A percentile compares a stretch with the other conserved stretches of the same genome.
These are phyloP conservation scores for Byasa hedistus DNA, from an alignment of 2,888 invertebrate genomes.

Conservation along the genomic window DNA sequence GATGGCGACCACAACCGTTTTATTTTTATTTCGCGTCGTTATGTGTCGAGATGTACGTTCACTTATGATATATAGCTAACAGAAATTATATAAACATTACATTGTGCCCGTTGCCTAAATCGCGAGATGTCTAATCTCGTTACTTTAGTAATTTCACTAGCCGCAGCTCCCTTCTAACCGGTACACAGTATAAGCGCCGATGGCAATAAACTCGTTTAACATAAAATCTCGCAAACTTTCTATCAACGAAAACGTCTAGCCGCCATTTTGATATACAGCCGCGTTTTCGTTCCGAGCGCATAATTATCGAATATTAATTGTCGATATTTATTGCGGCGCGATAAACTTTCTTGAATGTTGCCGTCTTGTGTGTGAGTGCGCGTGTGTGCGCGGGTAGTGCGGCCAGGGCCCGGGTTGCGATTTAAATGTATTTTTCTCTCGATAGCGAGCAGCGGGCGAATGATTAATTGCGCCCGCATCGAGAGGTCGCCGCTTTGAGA, in stretches of 20 bases:
- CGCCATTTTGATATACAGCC: slow-evolving; percentile 37
- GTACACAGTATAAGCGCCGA: too few species aligned
- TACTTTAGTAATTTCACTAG: too few species aligned
- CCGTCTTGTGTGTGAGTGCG: slow-evolving; percentile 28
- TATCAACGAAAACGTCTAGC: slow-evolving; percentile 44
- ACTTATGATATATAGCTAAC: too few species aligned
- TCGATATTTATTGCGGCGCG: slow-evolving; percentile 47
- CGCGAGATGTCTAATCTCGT: too few species aligned
- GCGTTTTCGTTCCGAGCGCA: slow-evolving; percentile 46
- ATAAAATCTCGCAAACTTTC: slow-evolving; percentile 28
- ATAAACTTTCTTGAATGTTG: slow-evolving; percentile 46
- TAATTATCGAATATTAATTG: slow-evolving; percentile 57
- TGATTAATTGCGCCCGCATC: slow-evolving; percentile 39
- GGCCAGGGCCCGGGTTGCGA: slow-evolving; percentile 47
- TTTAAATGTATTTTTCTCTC: slow-evolving; percentile 47
- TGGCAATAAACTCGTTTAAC: background rate
- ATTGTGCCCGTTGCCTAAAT: too few species aligned
- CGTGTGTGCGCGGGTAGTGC: slow-evolving; percentile 33
- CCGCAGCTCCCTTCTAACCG: too few species aligned
- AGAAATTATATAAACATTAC: too few species aligned
- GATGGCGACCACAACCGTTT: background rate
- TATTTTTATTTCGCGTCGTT: slow-evolving; percentile 1
- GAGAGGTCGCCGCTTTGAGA: slow-evolving; percentile 29
- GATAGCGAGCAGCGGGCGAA: slow-evolving; percentile 38
- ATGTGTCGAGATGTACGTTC: too few species aligned